Percentiles rank a stretch among this genome's conserved stretches.
phyloP scores from a whole-genome alignment of 2,888 invertebrate species.

The Brassicogethes aeneus region DNA sequence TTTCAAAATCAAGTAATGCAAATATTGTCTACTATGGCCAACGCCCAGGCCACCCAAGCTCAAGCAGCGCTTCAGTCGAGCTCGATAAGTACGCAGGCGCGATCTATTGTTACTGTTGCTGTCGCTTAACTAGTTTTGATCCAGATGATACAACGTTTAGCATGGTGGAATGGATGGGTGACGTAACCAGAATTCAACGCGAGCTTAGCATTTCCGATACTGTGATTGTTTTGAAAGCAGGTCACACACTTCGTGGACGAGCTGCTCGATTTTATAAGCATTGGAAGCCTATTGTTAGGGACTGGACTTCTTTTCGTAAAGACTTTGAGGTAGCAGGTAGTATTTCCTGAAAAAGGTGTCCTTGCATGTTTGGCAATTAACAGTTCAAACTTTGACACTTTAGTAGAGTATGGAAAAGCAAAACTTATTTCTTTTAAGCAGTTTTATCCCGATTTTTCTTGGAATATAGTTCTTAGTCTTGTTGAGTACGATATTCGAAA shows the following conservation, averaged over 20 bases:
- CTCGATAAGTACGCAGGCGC: too few species aligned
- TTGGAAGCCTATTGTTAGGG: constrained; percentile 10
- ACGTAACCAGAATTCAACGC: too few species aligned
- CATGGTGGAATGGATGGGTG: too few species aligned
- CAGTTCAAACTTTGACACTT: constrained; percentile 5
- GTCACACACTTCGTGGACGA: constrained; percentile 10
- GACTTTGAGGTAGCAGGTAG: too few species aligned
- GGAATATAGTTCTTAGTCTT: constrained; percentile 6
- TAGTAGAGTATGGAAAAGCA: constrained; percentile 7
- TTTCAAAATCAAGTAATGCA: constrained; percentile 10
- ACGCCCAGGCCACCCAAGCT: constrained; percentile 1
- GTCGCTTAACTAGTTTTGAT: constrained; percentile 9
- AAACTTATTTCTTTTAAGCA: constrained; percentile 4
- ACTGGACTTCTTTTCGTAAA: too few species aligned
- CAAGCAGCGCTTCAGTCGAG: neutral
- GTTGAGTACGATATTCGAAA: constrained; percentile 4
- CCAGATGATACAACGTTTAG: constrained; percentile 13
- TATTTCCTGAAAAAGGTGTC: too few species aligned
- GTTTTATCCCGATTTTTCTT: constrained; percentile 6
- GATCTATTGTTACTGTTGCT: too few species aligned
- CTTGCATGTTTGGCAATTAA: constrained; percentile 7
- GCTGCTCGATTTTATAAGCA: constrained; percentile 12
- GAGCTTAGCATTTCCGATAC: constrained; percentile 11
- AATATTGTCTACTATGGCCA: constrained; percentile 9
- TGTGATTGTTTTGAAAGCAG: constrained; percentile 9